Evolutionary conservation across 2,797 vertebrate species (phyloP), one percentile per base, ranked within the genome.

Genomic region (Chelon labrosus): DNA sequence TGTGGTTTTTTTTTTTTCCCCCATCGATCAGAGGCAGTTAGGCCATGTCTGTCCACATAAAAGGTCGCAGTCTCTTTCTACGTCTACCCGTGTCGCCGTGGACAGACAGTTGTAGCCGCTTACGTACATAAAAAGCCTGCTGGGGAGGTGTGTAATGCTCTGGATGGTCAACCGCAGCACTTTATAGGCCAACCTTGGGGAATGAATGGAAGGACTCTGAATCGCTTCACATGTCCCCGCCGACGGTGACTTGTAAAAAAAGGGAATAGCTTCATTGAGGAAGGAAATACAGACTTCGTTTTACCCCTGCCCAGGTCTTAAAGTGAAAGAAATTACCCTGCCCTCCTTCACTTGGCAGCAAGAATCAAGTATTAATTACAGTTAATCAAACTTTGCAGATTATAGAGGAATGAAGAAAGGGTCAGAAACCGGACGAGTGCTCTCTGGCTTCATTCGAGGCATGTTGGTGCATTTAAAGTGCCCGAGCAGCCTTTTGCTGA

Each of bases 301-400:
- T 80, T 63, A 58, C 60, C 59, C 62, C 57, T 4, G 51, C 25
- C 67, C 49, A 22, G 46, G 70, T 27, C 50, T 76, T 35, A 75
- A 61, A 79, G 55, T 70, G 79, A 72, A 90, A 85, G 79, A 84
- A 91, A 89, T 86, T 67, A 86, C 75, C 73, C 61, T 62, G 73
- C 73, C 53, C 60, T 22, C 73, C 78, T 85, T 77, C 65, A 63
- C 73, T 87, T 87, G 80, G 84, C 85, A 70, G 65, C 65, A 80
- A 73, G 73, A 82, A 73, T 83, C 53, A 80, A 79, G 58, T 88
- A 90, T 90, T 92, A 91, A 90, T 92, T 89, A 88, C 62, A 85
- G 47, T 81, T 84, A 88, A 90, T 90, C 80, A 88, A 89, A 87
- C 75, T 72, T 62, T 79, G 68, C 75, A 86, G 85, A 90, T 89